Percentiles rank a stretch among this genome's conserved stretches.
Conservation (phyloP, 2,888 invertebrate species). For the Itoplectis maculator region DNA sequence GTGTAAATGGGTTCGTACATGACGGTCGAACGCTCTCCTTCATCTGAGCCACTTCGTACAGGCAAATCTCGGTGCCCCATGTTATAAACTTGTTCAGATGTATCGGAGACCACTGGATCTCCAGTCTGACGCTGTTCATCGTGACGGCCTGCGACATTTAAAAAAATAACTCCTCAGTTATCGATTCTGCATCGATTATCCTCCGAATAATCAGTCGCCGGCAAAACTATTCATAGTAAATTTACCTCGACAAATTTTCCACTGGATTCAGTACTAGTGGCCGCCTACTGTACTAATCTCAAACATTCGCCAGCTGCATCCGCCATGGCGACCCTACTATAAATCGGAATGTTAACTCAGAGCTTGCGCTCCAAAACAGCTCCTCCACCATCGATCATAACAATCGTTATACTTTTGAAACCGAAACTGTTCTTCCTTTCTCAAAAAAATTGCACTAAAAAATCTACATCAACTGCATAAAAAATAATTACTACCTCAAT, state of each 20-base stretch:
- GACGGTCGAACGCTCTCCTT: constrained; percentile 86
- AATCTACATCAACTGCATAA: background rate
- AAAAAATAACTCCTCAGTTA: background rate
- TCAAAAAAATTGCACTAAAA: background rate
- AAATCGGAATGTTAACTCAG: background rate
- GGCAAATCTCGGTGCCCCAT: constrained; percentile 95
- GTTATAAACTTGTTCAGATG: constrained; percentile 93
- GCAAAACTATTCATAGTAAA: too few species aligned
- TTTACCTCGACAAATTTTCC: too few species aligned
- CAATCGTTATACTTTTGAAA: too few species aligned
- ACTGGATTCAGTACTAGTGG: too few species aligned
- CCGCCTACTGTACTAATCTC: too few species aligned
- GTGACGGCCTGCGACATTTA: constrained; percentile 40
- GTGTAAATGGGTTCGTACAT: constrained; percentile 80
- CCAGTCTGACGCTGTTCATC: constrained; percentile 89
- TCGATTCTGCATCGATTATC: too few species aligned
- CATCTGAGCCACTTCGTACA: constrained; percentile 91
- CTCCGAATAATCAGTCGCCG: too few species aligned
- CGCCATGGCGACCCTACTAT: too few species aligned
- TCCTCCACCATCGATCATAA: too few species aligned
- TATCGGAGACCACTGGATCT: constrained; percentile 95
- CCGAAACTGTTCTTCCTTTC: too few species aligned
- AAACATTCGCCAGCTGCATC: too few species aligned
- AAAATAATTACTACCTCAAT: too few species aligned
- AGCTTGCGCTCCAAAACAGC: background rate